Percentiles rank a stretch among this genome's conserved stretches.
Evolutionary conservation across 1,140 invertebrate genomes (phyloP).

Genomic region (Sycophila sp.): DNA sequence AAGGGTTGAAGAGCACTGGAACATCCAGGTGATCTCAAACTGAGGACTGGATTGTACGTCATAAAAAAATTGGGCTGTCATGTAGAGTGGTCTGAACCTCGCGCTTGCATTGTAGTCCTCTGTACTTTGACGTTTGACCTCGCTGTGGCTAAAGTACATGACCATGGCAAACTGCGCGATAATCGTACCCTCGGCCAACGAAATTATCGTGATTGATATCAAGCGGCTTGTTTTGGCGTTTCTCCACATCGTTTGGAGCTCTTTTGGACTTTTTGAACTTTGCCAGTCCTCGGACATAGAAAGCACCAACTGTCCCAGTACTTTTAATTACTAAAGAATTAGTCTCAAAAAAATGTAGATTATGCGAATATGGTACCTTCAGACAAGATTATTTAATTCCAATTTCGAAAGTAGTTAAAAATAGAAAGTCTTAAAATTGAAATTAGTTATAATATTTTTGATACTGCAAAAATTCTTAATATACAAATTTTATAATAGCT

Average conservation of each 20-base stretch:
- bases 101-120: neutral
- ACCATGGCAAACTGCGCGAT: neutral
- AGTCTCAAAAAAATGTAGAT: too few species aligned
- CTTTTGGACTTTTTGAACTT: neutral
- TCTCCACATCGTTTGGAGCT: constrained; percentile 29
- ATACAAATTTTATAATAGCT: too few species aligned
- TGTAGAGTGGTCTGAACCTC: constrained; percentile 1
- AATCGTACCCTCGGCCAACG: constrained; percentile 7
- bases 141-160: neutral
- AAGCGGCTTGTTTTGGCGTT: constrained; percentile 26
- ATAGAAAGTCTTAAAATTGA: too few species aligned
- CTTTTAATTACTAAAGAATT: constrained; percentile 35
- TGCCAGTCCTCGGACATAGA: constrained; percentile 42
- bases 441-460: too few species aligned
- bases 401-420: too few species aligned
- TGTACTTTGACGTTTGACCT: neutral
- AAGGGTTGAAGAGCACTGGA: constrained; percentile 57
- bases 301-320: constrained; percentile 32
- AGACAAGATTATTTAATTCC: too few species aligned
- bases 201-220: constrained; percentile 29
- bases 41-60: constrained; percentile 56
- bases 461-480: too few species aligned
- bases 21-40: constrained; percentile 62
- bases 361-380: too few species aligned
- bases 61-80: constrained; percentile 54